These are phyloP conservation scores for Ctenoplectra terminalis DNA, from an alignment of 1,140 invertebrate genomes.

Conservation along the genomic window DNA sequence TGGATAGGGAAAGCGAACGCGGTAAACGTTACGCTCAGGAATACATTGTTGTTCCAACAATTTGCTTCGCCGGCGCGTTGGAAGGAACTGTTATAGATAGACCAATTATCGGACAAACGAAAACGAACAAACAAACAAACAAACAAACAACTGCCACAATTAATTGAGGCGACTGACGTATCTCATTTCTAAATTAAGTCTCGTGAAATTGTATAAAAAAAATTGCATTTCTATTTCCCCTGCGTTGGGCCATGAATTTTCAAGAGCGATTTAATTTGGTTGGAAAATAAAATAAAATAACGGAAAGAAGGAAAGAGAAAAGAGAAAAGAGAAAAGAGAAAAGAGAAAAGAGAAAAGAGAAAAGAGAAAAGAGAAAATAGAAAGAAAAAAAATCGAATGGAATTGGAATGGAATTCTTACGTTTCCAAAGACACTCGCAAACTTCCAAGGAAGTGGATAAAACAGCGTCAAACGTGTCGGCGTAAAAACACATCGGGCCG, in stretches of 20 bases:
- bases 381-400: not conserved
- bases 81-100: slow-evolving; percentile 50
- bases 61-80: slow-evolving; percentile 42
- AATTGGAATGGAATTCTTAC: too few relatives aligned
- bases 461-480: not conserved
- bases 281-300: too few relatives aligned
- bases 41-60: slow-evolving; percentile 49
- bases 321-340: too few relatives aligned
- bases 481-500: slow-evolving; percentile 14
- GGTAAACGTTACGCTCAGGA: slow-evolving; percentile 17
- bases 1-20: slow-evolving; percentile 38
- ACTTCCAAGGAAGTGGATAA: not conserved
- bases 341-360: too few relatives aligned
- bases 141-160: not conserved
- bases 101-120: slow-evolving; percentile 33
- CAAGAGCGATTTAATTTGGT: too few relatives aligned
- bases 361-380: too few relatives aligned
- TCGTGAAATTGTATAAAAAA: too few relatives aligned
- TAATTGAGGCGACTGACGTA: slow-evolving; percentile 11
- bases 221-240: too few relatives aligned
- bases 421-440: not conserved
- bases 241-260: too few relatives aligned
- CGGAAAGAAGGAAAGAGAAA: too few relatives aligned
- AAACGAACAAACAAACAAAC: slow-evolving; percentile 13
- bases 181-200: not conserved